phyloP scores from a whole-genome alignment of 2,797 vertebrate genomes.

The Sphaeramia orbicularis region DNA sequence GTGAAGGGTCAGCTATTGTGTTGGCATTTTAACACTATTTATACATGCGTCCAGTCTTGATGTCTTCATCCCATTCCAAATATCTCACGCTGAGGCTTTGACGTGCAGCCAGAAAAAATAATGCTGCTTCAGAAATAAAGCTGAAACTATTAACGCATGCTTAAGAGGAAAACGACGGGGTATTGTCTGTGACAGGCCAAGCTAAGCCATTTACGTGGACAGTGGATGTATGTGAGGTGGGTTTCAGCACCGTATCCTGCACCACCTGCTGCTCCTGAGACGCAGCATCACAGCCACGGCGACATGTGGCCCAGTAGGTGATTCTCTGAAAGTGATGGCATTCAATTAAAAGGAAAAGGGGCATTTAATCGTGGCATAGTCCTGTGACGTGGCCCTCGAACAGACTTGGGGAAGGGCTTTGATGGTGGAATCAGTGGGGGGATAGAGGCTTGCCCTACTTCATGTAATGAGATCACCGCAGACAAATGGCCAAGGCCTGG shows the following conservation, averaged over 20 bases:
- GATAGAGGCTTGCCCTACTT: constrained; percentile 49
- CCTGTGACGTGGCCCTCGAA: constrained; percentile 35
- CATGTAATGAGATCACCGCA: constrained; percentile 63
- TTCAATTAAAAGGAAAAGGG: constrained; percentile 73
- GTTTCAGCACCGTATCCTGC: constrained; percentile 32
- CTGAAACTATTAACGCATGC: constrained; percentile 67
- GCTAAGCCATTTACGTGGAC: constrained; percentile 50
- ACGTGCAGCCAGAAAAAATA: constrained; percentile 62
- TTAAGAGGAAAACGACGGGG: constrained; percentile 54
- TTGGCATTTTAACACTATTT: constrained; percentile 57
- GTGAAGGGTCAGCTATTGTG: constrained; percentile 37
- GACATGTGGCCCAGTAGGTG: constrained; percentile 57
- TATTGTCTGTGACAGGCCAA: constrained; percentile 47
- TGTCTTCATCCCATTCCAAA: constrained; percentile 67
- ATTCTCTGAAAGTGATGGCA: constrained; percentile 71
- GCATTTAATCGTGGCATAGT: constrained; percentile 59
- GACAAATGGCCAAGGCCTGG: constrained; percentile 42
- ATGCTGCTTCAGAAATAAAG: constrained; percentile 60
- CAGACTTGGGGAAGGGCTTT: constrained; percentile 44
- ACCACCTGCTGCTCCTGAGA: constrained; percentile 44
- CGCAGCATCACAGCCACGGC: constrained; percentile 35
- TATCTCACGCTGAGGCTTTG: constrained; percentile 55
- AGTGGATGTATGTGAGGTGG: constrained; percentile 24
- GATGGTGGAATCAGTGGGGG: constrained; percentile 58
- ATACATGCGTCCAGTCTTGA: constrained; percentile 50